Evolutionary conservation across 2,113 vertebrate genomes (phyloP).

Genomic region (Cardinalis cardinalis): DNA sequence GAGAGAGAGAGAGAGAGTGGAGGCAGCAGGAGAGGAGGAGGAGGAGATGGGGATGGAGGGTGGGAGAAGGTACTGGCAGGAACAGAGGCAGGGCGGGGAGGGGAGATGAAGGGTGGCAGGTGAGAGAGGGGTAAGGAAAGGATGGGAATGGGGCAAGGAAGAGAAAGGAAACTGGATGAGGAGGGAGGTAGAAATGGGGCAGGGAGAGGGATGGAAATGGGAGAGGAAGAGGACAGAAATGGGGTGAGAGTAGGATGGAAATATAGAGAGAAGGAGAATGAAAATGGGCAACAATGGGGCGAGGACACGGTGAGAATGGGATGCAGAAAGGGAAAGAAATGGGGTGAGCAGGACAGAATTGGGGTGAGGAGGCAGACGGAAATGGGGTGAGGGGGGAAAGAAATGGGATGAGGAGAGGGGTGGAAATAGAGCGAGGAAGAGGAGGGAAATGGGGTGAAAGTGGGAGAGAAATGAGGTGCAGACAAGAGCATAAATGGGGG

Average conservation of each 20-base stretch:
- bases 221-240: neutral
- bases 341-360: neutral
- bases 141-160: neutral
- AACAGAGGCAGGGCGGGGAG: neutral
- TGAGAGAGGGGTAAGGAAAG: neutral
- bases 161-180: neutral
- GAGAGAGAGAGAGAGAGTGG: neutral
- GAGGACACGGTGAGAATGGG: neutral
- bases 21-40: neutral
- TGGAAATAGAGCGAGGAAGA: neutral
- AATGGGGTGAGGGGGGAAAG: neutral
- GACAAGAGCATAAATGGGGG: neutral
- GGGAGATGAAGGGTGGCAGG: neutral
- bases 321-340: neutral
- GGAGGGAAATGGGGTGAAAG: neutral
- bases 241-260: neutral
- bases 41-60: neutral
- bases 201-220: neutral
- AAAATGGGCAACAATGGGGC: neutral
- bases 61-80: neutral
- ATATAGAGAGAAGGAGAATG: neutral
- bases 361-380: neutral
- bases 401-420: neutral
- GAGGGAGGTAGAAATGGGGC: neutral
- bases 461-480: neutral